Evolutionary conservation across 2,888 invertebrate species (phyloP).

Genomic region (Yponomeuta malinellus): DNA sequence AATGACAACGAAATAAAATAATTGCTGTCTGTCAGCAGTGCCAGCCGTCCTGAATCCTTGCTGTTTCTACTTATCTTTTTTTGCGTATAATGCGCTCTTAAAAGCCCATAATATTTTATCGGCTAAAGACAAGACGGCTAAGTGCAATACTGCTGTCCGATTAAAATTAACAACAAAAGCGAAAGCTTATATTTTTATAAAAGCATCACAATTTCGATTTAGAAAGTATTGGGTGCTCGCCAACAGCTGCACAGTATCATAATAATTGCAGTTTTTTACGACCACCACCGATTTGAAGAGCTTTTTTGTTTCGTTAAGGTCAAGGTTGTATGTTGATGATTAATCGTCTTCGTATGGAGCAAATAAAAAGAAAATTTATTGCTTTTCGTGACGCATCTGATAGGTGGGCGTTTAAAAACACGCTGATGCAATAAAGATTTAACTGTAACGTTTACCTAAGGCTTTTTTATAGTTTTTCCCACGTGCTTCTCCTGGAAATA

Average conservation of each 20-base stretch:
- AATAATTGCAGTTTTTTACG: constrained; percentile 8
- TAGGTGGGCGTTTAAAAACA: neutral
- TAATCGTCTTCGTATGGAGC: constrained; percentile 2
- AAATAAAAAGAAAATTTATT: constrained; percentile 6
- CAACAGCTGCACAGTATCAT: constrained; percentile 29
- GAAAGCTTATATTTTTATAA: neutral
- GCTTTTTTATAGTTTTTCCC: neutral
- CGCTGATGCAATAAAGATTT: neutral
- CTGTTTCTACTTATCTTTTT: too few species aligned
- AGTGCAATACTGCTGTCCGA: neutral
- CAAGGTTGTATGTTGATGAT: constrained; percentile 6
- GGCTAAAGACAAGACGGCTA: too few species aligned
- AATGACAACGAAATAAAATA: too few species aligned
- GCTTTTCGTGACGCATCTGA: neutral
- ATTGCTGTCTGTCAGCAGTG: too few species aligned
- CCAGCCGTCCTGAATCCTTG: too few species aligned
- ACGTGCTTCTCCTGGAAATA: neutral
- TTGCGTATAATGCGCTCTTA: too few species aligned
- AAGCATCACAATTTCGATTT: constrained; percentile 26
- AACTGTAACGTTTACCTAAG: neutral
- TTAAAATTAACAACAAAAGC: neutral
- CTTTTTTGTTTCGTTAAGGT: constrained; percentile 13
- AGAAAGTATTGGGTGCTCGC: constrained; percentile 60
- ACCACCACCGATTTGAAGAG: neutral
- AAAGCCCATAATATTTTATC: too few species aligned